Conservation (phyloP, 2,888 invertebrate genomes). For the Chrysodeixis includens region DNA sequence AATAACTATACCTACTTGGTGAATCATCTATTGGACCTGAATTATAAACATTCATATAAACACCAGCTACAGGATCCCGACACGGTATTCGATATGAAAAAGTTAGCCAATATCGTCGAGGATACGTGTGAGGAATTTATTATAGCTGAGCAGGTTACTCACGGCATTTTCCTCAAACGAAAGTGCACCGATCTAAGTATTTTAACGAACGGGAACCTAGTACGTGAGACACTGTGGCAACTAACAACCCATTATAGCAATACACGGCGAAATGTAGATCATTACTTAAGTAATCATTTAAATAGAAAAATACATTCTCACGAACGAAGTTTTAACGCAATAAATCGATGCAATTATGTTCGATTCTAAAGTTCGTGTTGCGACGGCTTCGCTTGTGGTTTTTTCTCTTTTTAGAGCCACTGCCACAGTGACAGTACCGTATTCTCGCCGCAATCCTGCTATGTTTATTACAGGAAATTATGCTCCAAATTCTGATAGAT, state of each 20-base stretch:
- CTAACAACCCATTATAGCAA: slow-evolving; percentile 44
- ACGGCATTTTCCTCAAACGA: slow-evolving; percentile 37
- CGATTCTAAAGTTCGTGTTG: slow-evolving; percentile 49
- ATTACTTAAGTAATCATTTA: slow-evolving; percentile 61
- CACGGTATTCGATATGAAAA: slow-evolving; percentile 23
- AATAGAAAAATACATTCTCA: slow-evolving; percentile 65
- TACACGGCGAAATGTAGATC: slow-evolving; percentile 55
- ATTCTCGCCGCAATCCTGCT: slow-evolving; percentile 48
- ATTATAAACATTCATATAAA: background rate
- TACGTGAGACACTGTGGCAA: slow-evolving; percentile 25
- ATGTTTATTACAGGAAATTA: slow-evolving; percentile 59
- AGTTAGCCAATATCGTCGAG: slow-evolving; percentile 20
- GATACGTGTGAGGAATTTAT: slow-evolving; percentile 21
- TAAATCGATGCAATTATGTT: slow-evolving; percentile 58
- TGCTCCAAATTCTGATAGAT: slow-evolving; percentile 54
- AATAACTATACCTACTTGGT: background rate
- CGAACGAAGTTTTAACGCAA: slow-evolving; percentile 57
- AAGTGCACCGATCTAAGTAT: slow-evolving; percentile 38
- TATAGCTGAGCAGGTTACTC: slow-evolving; percentile 12
- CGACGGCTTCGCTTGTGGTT: slow-evolving; percentile 35
- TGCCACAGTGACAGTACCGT: no score
- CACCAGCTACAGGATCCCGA: background rate
- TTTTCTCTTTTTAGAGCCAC: slow-evolving; percentile 37
- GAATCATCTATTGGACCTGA: background rate
- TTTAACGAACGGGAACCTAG: slow-evolving; percentile 37